Evolutionary conservation across 2,113 vertebrate genomes (phyloP).

Genomic region (Phaetusa simplex): DNA sequence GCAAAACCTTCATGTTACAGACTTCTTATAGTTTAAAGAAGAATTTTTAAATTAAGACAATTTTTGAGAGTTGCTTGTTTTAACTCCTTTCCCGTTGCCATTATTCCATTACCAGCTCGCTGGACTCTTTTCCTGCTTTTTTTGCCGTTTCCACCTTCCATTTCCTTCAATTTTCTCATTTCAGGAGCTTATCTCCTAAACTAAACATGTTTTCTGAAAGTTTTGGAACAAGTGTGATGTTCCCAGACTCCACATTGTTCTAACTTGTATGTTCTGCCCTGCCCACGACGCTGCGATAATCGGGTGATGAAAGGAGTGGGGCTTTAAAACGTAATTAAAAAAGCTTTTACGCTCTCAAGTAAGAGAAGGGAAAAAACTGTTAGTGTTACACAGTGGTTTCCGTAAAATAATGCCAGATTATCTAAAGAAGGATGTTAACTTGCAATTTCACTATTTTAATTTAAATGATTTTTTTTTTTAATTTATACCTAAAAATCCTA

Average conservation of each 20-base stretch:
- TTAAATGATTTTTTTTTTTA: neutral
- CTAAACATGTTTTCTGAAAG: neutral
- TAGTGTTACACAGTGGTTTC: neutral
- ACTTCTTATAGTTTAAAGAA: neutral
- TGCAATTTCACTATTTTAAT: neutral
- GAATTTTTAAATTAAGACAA: neutral
- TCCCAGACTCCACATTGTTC: neutral
- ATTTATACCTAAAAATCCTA: neutral
- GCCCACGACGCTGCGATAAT: neutral
- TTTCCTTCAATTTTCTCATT: slow-evolving; percentile 6
- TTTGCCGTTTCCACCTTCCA: neutral
- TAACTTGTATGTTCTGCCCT: neutral
- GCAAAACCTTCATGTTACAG: neutral
- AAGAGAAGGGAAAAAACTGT: neutral
- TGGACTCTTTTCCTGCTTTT: neutral
- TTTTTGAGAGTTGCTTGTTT: neutral
- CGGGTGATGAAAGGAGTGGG: neutral
- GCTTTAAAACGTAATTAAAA: neutral
- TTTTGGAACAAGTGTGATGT: neutral
- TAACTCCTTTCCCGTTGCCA: neutral
- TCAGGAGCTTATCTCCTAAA: neutral
- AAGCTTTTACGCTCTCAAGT: neutral
- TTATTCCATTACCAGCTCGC: neutral
- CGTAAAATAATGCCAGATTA: neutral
- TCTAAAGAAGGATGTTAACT: neutral